These are phyloP conservation scores for Papilio elwesi DNA, from an alignment of 2,888 invertebrate species.

Conservation along the genomic window DNA sequence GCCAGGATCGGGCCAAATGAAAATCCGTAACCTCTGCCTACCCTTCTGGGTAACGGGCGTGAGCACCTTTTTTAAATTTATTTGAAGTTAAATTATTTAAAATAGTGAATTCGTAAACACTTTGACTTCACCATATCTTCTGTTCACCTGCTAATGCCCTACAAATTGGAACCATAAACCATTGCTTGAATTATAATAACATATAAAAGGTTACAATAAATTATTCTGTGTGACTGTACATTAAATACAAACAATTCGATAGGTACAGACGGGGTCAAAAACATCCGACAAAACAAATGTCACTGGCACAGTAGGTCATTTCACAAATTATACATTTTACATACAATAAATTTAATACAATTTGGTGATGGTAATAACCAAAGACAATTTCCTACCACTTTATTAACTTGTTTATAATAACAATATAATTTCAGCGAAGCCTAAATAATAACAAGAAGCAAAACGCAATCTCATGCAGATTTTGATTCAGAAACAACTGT, in stretches of 20 bases:
- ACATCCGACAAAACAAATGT: conserved; percentile 69
- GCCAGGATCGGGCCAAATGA: too few relatives aligned
- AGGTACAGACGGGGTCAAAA: conserved; percentile 65
- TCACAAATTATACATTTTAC: conserved; percentile 36
- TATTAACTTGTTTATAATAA: conserved; percentile 8
- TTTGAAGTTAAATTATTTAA: too few relatives aligned
- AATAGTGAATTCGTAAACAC: too few relatives aligned
- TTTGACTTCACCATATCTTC: too few relatives aligned
- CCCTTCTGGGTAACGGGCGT: too few relatives aligned
- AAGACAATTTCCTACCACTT: conserved; percentile 13
- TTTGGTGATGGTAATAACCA: neutral
- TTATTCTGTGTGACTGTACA: conserved; percentile 58
- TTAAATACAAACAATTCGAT: conserved; percentile 40
- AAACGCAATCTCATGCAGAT: conserved; percentile 52
- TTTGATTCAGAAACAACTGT: conserved; percentile 32
- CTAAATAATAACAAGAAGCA: conserved; percentile 80
- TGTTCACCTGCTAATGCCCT: too few relatives aligned
- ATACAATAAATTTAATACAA: neutral
- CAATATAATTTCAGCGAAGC: conserved; percentile 65
- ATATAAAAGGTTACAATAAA: neutral
- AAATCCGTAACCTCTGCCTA: too few relatives aligned
- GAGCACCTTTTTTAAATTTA: too few relatives aligned
- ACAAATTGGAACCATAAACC: too few relatives aligned
- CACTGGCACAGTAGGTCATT: conserved; percentile 52
- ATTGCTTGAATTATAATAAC: too few relatives aligned